phyloP scores from a whole-genome alignment of 2,888 invertebrate species.

The Cephus pygmeus region DNA sequence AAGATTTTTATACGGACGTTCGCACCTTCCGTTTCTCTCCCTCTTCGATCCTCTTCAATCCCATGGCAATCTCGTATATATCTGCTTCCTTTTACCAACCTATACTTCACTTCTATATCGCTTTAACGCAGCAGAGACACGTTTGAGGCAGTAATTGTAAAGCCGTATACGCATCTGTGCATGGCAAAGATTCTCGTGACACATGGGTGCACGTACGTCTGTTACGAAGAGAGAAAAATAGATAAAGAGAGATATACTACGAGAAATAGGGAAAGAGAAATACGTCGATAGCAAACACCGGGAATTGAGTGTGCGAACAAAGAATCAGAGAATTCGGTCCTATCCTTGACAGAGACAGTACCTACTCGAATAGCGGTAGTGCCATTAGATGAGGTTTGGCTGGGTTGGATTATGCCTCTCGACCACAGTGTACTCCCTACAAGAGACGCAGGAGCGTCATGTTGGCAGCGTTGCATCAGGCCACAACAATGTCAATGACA shows the following conservation, averaged over 20 bases:
- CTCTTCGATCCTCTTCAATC: not conserved
- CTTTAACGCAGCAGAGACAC: not conserved
- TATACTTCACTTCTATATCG: not conserved
- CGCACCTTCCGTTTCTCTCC: not conserved
- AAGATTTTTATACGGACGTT: not conserved
- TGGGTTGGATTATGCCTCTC: not conserved
- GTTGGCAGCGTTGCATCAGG: slow-evolving; percentile 16
- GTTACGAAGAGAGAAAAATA: not conserved
- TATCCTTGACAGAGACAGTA: not conserved
- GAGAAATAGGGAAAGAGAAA: not conserved
- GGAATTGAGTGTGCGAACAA: not conserved
- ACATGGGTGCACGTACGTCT: not conserved
- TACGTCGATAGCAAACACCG: not conserved
- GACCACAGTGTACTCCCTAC: not conserved
- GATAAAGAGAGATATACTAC: not conserved
- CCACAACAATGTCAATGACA: slow-evolving; percentile 43
- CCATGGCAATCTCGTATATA: not conserved
- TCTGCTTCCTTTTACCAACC: not conserved
- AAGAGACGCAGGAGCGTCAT: not conserved
- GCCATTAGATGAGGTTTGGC: not conserved
- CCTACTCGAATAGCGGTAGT: not conserved
- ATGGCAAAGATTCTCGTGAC: not conserved
- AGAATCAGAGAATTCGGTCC: not conserved
- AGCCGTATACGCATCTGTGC: not conserved
- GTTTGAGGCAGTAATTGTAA: not conserved